phyloP scores from a whole-genome alignment of 1,140 invertebrate species.

The Drosophila biarmipes region DNA sequence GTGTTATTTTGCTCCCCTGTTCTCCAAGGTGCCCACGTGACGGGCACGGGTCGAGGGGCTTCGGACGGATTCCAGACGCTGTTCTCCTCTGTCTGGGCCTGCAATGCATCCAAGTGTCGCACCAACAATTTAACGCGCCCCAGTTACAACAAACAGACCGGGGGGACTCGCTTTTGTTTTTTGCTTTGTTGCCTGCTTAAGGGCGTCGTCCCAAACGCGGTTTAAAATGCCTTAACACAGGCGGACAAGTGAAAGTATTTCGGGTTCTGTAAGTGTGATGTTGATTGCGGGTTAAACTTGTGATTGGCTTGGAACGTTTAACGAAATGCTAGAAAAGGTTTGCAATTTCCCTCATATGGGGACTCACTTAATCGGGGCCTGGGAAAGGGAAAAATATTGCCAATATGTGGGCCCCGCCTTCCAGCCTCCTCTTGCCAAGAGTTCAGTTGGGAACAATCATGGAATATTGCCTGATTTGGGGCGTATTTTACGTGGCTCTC shows the following conservation, averaged over 20 bases:
- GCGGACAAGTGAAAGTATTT: slow-evolving; percentile 44
- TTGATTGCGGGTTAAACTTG: slow-evolving; percentile 32
- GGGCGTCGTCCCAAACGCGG: slow-evolving; percentile 31
- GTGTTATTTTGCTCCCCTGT: background rate
- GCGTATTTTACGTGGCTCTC: slow-evolving; percentile 54
- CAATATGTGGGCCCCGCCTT: slow-evolving; percentile 23
- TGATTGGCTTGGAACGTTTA: background rate
- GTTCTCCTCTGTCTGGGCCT: slow-evolving; percentile 43
- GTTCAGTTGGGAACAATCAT: slow-evolving; percentile 61
- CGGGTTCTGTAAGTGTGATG: slow-evolving; percentile 12
- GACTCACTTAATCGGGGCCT: slow-evolving; percentile 20
- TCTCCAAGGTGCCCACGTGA: slow-evolving; percentile 1
- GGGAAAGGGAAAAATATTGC: slow-evolving; percentile 30
- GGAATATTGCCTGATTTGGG: slow-evolving; percentile 64
- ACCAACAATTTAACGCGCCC: slow-evolving; percentile 70
- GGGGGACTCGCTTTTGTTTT: slow-evolving; percentile 12
- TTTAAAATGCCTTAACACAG: slow-evolving; percentile 26
- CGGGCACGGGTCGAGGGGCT: background rate
- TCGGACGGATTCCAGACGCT: slow-evolving; percentile 40
- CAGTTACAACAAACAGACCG: slow-evolving; percentile 41
- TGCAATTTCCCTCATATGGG: slow-evolving; percentile 40
- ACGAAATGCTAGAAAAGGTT: slow-evolving; percentile 13
- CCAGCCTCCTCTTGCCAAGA: slow-evolving; percentile 11
- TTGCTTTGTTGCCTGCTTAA: slow-evolving; percentile 51
- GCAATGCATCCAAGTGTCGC: slow-evolving; percentile 57